A percentile compares a stretch with the other conserved stretches of the same genome.
Conservation (phyloP, 2,113 vertebrate genomes). For the Oreotrochilus melanogaster region DNA sequence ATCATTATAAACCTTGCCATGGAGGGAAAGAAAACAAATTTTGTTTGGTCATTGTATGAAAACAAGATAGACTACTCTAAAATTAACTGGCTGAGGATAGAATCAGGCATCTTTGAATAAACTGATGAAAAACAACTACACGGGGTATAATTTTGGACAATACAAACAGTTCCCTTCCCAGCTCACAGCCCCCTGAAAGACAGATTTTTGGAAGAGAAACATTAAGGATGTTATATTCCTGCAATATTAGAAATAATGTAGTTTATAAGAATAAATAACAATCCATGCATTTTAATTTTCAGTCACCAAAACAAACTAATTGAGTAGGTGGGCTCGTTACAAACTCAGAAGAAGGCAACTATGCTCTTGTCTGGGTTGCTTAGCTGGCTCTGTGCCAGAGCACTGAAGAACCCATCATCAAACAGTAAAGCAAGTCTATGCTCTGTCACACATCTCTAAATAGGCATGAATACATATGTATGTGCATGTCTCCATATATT, state of each 20-base stretch:
- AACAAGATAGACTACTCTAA: background rate
- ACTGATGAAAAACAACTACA: background rate
- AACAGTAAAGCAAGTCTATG: background rate
- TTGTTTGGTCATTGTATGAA: background rate
- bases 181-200: background rate
- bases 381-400: slow-evolving; percentile 33
- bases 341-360: background rate
- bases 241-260: background rate
- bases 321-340: background rate
- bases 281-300: background rate
- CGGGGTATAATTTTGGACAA: background rate
- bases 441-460: slow-evolving; percentile 30
- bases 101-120: background rate
- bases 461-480: background rate
- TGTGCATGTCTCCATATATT: background rate
- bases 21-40: background rate
- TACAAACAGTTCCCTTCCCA: background rate
- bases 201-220: background rate
- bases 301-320: background rate
- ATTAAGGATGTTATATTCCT: background rate
- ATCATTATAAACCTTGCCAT: background rate
- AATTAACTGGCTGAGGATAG: background rate
- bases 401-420: background rate
- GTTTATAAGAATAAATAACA: background rate
- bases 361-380: background rate